These are phyloP conservation scores for Rhizoglyphus robini DNA, from an alignment of 1,140 invertebrate genomes.

Conservation along the genomic window DNA sequence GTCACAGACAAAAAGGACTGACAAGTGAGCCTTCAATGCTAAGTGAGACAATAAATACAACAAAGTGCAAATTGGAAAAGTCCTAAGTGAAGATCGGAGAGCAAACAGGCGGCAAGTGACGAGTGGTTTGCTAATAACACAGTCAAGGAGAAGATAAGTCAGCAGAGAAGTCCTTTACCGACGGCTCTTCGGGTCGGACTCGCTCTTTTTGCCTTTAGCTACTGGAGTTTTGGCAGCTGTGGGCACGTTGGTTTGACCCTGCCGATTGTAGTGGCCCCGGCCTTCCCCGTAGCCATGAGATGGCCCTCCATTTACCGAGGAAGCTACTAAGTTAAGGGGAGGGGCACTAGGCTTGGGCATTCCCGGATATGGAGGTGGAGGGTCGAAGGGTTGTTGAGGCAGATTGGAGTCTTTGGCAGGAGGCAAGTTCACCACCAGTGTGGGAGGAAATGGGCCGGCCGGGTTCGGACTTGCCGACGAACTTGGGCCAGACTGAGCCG, in stretches of 20 bases:
- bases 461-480: neutral
- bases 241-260: constrained; percentile 15
- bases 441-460: constrained; percentile 10
- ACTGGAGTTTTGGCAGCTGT: constrained; percentile 1
- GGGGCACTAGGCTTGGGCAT: constrained; percentile 11
- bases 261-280: constrained; percentile 48
- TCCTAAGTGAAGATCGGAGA: too few relatives aligned
- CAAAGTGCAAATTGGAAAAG: too few relatives aligned
- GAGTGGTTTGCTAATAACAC: constrained; percentile 2
- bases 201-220: neutral
- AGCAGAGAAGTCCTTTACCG: neutral
- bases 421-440: constrained; percentile 4
- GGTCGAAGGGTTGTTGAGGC: constrained; percentile 25
- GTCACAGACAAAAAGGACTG: too few relatives aligned
- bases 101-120: too few relatives aligned
- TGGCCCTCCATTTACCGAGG: constrained; percentile 35
- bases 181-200: neutral
- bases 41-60: too few relatives aligned
- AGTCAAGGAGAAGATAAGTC: neutral
- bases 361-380: constrained; percentile 30
- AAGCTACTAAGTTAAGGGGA: constrained; percentile 18
- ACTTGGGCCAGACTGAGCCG: neutral
- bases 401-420: constrained; percentile 9
- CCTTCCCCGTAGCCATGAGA: constrained; percentile 53
- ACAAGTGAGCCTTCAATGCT: too few relatives aligned